These are phyloP conservation scores for Spilarctia lutea DNA, from an alignment of 2,888 invertebrate genomes.

Conservation along the genomic window DNA sequence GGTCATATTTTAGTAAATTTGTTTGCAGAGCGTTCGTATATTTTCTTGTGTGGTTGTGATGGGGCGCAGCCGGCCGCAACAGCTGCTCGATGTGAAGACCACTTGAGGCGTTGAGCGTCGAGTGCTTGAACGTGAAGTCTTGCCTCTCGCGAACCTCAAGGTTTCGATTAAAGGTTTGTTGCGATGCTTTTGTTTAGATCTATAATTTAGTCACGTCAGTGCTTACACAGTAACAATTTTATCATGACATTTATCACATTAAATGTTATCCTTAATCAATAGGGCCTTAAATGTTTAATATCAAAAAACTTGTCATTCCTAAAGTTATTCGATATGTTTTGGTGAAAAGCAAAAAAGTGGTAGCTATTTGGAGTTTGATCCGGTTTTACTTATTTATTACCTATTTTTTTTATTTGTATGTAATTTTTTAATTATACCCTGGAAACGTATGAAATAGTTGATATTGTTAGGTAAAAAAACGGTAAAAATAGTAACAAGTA, in stretches of 20 bases:
- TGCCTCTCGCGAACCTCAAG: conserved; percentile 54
- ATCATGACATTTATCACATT: neutral
- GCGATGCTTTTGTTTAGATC: conserved; percentile 46
- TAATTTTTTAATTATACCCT: too few relatives aligned
- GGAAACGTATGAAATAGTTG: too few relatives aligned
- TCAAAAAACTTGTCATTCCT: neutral
- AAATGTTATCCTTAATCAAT: neutral
- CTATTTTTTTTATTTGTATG: too few relatives aligned
- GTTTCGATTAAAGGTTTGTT: conserved; percentile 51
- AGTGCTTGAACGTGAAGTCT: conserved; percentile 54
- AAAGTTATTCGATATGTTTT: neutral
- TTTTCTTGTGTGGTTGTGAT: conserved; percentile 69
- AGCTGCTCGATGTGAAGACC: conserved; percentile 68
- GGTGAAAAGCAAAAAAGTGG: neutral
- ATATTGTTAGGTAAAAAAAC: too few relatives aligned
- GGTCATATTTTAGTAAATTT: conserved; percentile 62
- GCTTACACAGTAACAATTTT: neutral
- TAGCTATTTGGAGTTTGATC: too few relatives aligned
- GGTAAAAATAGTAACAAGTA: too few relatives aligned
- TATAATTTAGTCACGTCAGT: conserved; percentile 28
- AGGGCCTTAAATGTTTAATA: neutral
- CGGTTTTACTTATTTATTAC: too few relatives aligned
- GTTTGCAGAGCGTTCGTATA: conserved; percentile 74
- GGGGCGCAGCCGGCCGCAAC: conserved; percentile 72
- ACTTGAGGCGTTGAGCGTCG: conserved; percentile 61